A percentile compares a stretch with the other conserved stretches of the same genome.
phyloP scores from a whole-genome alignment of 2,888 invertebrate genomes.

The Aleiodes testaceus region DNA sequence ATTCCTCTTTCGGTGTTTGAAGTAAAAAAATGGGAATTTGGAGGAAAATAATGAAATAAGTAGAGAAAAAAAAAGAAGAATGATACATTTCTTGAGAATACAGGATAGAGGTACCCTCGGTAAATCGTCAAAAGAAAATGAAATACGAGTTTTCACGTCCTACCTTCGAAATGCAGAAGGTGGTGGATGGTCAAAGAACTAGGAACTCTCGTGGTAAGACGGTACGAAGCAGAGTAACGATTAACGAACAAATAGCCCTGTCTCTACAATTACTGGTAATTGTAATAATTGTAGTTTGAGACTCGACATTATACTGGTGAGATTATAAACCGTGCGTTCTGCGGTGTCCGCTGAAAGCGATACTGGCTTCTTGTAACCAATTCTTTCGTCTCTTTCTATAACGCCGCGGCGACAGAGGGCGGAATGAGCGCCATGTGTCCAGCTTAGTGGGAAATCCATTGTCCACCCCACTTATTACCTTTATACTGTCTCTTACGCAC shows the following conservation, averaged over 20 bases:
- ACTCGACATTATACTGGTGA: slow-evolving; percentile 43
- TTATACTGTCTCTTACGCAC: slow-evolving; percentile 11
- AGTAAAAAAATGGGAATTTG: not conserved
- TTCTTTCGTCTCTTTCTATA: slow-evolving; percentile 35
- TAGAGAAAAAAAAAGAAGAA: not conserved
- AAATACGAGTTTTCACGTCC: not conserved
- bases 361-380: slow-evolving; percentile 30
- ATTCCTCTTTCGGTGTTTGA: not conserved
- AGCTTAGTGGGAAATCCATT: slow-evolving; percentile 44
- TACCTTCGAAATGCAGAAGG: not conserved
- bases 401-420: slow-evolving; percentile 39
- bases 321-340: slow-evolving; percentile 28
- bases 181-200: slow-evolving; percentile 22
- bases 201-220: slow-evolving; percentile 29
- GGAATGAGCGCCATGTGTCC: slow-evolving; percentile 63
- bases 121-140: slow-evolving; percentile 5
- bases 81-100: not conserved
- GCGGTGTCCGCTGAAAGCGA: slow-evolving; percentile 24
- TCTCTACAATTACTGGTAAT: slow-evolving; percentile 68
- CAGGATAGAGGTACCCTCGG: not conserved
- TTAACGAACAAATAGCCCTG: slow-evolving; percentile 67
- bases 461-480: slow-evolving; percentile 33
- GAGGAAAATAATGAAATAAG: not conserved
- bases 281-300: slow-evolving; percentile 69
- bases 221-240: slow-evolving; percentile 63